Evolutionary conservation across 2,888 invertebrate genomes (phyloP), one percentile per base, ranked within the genome.

Genomic region (Synanthedon vespiformis): DNA sequence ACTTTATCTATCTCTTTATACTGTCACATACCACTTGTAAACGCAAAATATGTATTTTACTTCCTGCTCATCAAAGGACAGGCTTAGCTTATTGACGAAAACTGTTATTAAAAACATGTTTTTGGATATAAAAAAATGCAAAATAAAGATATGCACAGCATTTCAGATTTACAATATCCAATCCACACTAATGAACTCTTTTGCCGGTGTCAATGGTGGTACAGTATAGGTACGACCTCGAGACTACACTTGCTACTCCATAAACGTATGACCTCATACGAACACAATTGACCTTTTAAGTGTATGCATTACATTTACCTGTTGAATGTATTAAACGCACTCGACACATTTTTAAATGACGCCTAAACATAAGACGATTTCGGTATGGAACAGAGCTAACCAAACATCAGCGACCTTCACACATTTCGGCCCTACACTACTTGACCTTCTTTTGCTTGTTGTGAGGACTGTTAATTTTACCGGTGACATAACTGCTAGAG

Each of bases 261-360:
- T 64, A 62, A 67, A 61, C 61, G 58, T 60, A 67, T 68, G 64
- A 68, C 70, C 68, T 68, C 68, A 74, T 67, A 66, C 62, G 61
- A 63, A 61, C 62, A 59, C 55, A 57, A 56, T 27, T 57, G 55
- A 56, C 58, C 56, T 55, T 57, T 52, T 52, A 51, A 40, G 40
- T 49, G 34, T 10, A 34, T 34, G 5, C 34, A 10, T 56, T 56
- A 54, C 54, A 13, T 54, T 53, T 54, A 56, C 51, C 53, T 53
- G 50, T 53, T 56, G 51, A 54, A 54, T 53, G 54, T 54, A 56
- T 56, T 52, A 56, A 51, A 48, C 22, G 22, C 12, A 34, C 34
- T 34, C 34, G 34, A 10, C 34, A 34, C 34, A 34, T 22, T 22
- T 22, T 22, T 22, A 22, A 22, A 22, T 34, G 3, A 10, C 34